phyloP scores from a whole-genome alignment of 1,140 invertebrate species.

The Wasmannia auropunctata region DNA sequence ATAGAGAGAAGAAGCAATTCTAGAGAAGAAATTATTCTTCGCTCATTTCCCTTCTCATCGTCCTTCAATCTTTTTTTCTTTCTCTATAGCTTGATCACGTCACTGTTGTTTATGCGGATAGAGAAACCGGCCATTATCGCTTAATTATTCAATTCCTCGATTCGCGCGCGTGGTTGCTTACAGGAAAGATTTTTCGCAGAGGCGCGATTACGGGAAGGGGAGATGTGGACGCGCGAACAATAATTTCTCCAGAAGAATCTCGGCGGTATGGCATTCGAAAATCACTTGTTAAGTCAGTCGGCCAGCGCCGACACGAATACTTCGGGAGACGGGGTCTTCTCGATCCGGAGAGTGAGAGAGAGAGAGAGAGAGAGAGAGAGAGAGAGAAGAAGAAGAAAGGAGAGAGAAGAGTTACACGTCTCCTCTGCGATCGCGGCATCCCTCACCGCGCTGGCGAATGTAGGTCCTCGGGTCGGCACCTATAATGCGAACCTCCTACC shows the following conservation, averaged over 20 bases:
- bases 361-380: constrained; percentile 21
- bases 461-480: constrained; percentile 81
- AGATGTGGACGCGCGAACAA: not conserved
- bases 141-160: constrained; percentile 50
- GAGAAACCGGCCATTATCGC: not conserved
- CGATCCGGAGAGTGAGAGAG: constrained; percentile 21
- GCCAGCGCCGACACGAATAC: constrained; percentile 67
- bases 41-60: not conserved
- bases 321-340: constrained; percentile 37
- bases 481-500: constrained; percentile 79
- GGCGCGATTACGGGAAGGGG: not conserved
- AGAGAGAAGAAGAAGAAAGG: constrained; percentile 13
- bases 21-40: constrained; percentile 1
- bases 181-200: constrained; percentile 14
- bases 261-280: constrained; percentile 66
- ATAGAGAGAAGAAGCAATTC: not conserved
- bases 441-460: constrained; percentile 74
- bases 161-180: not conserved
- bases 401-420: constrained; percentile 14
- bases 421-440: constrained; percentile 40
- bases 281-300: constrained; percentile 60
- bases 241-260: constrained; percentile 72
- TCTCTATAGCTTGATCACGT: not conserved
- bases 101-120: not conserved
- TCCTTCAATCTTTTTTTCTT: not conserved